phyloP scores from a whole-genome alignment of 2,797 vertebrate species.

The Caiman crocodilus region DNA sequence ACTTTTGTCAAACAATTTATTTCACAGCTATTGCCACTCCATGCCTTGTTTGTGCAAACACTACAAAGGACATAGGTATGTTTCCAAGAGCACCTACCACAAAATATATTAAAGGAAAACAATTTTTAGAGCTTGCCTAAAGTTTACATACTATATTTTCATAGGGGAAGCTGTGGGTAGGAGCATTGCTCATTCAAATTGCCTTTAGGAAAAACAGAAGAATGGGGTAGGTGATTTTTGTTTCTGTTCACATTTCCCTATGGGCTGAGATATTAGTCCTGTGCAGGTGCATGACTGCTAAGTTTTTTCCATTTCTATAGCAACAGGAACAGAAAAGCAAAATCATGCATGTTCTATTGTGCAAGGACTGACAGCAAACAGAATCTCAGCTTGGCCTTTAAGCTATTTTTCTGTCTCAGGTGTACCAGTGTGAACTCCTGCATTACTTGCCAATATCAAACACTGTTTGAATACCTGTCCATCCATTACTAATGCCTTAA shows the following conservation, averaged over 20 bases:
- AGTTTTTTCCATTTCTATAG: neutral
- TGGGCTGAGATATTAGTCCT: neutral
- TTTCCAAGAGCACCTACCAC: neutral
- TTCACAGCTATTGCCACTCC: neutral
- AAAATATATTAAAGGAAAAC: neutral
- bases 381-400: neutral
- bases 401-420: neutral
- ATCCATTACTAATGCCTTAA: neutral
- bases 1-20: neutral
- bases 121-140: neutral
- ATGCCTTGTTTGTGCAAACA: neutral
- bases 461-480: neutral
- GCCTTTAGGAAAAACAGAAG: neutral
- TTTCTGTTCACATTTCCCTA: conserved; percentile 14
- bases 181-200: neutral
- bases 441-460: neutral
- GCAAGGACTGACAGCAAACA: neutral
- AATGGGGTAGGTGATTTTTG: neutral
- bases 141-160: neutral
- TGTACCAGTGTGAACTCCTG: neutral
- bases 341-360: neutral
- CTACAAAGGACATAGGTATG: neutral
- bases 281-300: conserved; percentile 33
- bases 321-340: neutral
- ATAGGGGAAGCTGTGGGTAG: neutral